Base-by-base conservation (phyloP, 2,888 invertebrate species). In the Abrostola triplasia region DNA sequence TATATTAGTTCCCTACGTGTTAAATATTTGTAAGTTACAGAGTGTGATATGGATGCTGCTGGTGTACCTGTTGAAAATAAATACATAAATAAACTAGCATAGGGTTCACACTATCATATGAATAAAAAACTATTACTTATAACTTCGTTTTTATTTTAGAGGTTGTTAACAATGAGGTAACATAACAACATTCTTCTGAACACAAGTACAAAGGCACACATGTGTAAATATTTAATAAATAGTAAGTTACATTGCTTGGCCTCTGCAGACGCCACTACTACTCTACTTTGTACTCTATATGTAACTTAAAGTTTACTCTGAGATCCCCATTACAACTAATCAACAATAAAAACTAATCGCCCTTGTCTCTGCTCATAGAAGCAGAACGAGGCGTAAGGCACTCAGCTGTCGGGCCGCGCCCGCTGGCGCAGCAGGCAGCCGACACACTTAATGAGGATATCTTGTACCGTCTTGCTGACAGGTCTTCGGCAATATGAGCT, bases 131-230 rank as follows among this genome's bases (percentile, higher is more conserved):
- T 2, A 47, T 13, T 13, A 50, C 10, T 12, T 7, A 36, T 55
- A 65, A 57, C 38, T 72, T 70, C 73, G 36, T 55, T 59, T 73
- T 85, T 83, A 82, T 59, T 70, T 61, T 50, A 77, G 70, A 75
- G 67, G 65, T 81, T 67, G 74, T 84, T 77, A 87, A 89, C 83
- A 89, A 83, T 80, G 80, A 84, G 88, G 86, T 89, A 89, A 90
- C 88, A 82, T 82, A 86, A 85, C 80, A 75, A 79, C 70, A 75
- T 71, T 70, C 73, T 76, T 70, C 67, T 82, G 82, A 87, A 88
- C 85, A 87, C 85, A 80, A 78, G 56, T 67, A 58, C 67, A 65
- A 85, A 89, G 89, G 90, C 89, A 89, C 88, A 83, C 56, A 37
- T 50, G 38, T 64, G 47, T 69, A 57, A 63, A 68, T 44, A 13